Evolutionary conservation across 2,797 vertebrate genomes (phyloP).

Genomic region (Hydrophis major): DNA sequence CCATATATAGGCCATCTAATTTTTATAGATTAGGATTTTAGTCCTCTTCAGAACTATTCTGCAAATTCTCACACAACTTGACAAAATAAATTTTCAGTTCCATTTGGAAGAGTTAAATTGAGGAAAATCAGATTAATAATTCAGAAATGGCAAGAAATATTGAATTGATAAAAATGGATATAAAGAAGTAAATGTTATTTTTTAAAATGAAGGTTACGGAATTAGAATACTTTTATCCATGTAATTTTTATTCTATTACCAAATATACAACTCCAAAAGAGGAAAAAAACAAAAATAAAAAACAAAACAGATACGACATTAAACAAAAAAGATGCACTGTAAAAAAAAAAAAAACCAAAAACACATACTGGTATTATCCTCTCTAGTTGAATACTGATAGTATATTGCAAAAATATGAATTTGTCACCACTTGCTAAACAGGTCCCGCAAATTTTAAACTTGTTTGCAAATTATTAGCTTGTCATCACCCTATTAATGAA

Average conservation of each 20-base stretch:
- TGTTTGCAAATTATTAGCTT: neutral
- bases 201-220: too few species aligned
- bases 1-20: neutral
- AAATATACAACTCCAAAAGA: neutral
- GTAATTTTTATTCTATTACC: neutral
- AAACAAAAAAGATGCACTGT: neutral
- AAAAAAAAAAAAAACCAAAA: neutral
- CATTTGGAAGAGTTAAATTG: neutral
- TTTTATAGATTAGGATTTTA: neutral
- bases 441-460: neutral
- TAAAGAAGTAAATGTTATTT: neutral
- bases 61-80: neutral
- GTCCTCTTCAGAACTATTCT: neutral
- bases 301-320: neutral
- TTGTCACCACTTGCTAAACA: neutral
- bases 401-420: neutral
- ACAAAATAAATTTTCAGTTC: neutral
- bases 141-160: neutral
- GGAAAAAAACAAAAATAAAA: neutral
- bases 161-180: neutral
- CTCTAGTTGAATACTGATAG: neutral
- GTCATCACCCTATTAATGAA: neutral
- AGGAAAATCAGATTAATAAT: neutral
- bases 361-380: neutral
- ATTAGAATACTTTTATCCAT: neutral